Evolutionary conservation across 2,797 vertebrate genomes (phyloP).

Genomic region (Pseudopleuronectes americanus): DNA sequence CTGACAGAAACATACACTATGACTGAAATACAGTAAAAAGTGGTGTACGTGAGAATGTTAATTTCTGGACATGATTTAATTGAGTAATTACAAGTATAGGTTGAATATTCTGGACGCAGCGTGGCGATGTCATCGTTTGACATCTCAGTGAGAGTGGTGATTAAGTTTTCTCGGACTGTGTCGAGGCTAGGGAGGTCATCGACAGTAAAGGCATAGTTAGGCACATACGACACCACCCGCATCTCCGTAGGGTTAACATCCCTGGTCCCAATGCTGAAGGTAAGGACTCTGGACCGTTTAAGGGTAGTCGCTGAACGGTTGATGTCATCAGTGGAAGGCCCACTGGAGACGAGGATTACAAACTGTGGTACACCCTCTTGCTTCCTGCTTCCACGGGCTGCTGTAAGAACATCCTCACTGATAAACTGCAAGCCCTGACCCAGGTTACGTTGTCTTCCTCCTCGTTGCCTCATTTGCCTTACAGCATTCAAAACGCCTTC

Average conservation of each 20-base stretch:
- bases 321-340: constrained; percentile 81
- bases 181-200: constrained; percentile 91
- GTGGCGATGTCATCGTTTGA: constrained; percentile 84
- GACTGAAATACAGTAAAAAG: background rate
- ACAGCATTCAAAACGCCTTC: constrained; percentile 84
- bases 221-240: constrained; percentile 86
- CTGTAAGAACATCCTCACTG: constrained; percentile 83
- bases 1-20: background rate
- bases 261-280: constrained; percentile 85
- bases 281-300: constrained; percentile 78
- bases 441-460: constrained; percentile 89
- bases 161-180: constrained; percentile 86
- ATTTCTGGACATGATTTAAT: background rate
- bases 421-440: constrained; percentile 90
- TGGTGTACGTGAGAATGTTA: background rate
- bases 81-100: constrained; percentile 51
- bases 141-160: constrained; percentile 86
- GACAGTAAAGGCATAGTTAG: constrained; percentile 86
- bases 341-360: constrained; percentile 81
- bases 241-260: constrained; percentile 84
- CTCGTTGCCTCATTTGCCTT: constrained; percentile 79
- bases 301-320: constrained; percentile 67
- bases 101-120: constrained; percentile 72
- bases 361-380: constrained; percentile 85
- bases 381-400: constrained; percentile 78